These are phyloP conservation scores for Drosophila histrio DNA, from an alignment of 2,888 invertebrate genomes.

Conservation along the genomic window DNA sequence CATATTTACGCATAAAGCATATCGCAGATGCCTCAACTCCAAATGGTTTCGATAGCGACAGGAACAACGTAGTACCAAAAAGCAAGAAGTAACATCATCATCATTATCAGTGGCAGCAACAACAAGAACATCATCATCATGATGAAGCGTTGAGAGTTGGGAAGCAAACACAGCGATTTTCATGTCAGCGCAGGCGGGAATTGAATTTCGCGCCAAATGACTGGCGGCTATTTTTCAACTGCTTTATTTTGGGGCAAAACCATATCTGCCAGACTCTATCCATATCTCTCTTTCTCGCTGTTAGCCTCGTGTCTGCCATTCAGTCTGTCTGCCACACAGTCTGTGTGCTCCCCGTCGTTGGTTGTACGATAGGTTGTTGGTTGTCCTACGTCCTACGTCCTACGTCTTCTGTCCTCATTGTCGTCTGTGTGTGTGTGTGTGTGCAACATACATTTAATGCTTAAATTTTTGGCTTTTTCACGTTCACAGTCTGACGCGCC, in stretches of 20 bases:
- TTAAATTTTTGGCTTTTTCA: slow-evolving; percentile 74
- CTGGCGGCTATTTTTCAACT: slow-evolving; percentile 74
- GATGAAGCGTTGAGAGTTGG: slow-evolving; percentile 10
- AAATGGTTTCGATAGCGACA: slow-evolving; percentile 45
- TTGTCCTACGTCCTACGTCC: slow-evolving; percentile 13
- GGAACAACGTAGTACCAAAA: background rate
- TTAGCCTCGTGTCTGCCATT: slow-evolving; percentile 15
- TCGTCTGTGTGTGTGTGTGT: slow-evolving; percentile 35
- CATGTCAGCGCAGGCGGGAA: slow-evolving; percentile 79
- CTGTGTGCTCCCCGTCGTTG: slow-evolving; percentile 19
- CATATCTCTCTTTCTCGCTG: slow-evolving; percentile 24
- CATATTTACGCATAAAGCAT: slow-evolving; percentile 71
- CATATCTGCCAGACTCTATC: slow-evolving; percentile 49
- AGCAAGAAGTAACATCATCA: slow-evolving; percentile 40
- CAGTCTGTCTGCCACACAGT: slow-evolving; percentile 19
- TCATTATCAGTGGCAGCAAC: slow-evolving; percentile 25
- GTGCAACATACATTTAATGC: slow-evolving; percentile 71
- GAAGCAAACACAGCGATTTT: slow-evolving; percentile 49
- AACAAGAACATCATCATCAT: slow-evolving; percentile 42
- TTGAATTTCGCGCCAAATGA: slow-evolving; percentile 79
- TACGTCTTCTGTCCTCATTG: slow-evolving; percentile 16
- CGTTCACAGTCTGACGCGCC: slow-evolving; percentile 78
- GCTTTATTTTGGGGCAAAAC: slow-evolving; percentile 63
- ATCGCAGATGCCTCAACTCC: slow-evolving; percentile 13
- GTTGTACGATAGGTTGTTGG: background rate